Evolutionary conservation across 2,888 invertebrate species (phyloP).

Genomic region (Luffia ferchaultella): DNA sequence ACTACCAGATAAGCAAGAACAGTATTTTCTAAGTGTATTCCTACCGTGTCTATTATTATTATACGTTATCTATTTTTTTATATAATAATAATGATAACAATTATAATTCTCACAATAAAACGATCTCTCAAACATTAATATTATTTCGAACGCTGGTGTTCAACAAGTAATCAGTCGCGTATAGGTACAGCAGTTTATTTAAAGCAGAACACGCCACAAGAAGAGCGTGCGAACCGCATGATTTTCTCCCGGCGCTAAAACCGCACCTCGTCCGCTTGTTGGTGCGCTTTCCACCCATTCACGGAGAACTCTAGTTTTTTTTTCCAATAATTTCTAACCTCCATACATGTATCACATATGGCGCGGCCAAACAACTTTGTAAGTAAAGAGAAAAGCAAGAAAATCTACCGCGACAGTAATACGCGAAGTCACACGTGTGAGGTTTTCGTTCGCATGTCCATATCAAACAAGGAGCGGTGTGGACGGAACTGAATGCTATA

Average conservation of each 20-base stretch:
- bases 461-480: no score
- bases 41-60: no score
- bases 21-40: no score
- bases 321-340: slow-evolving; percentile 49
- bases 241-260: slow-evolving; percentile 7
- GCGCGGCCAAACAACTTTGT: not conserved
- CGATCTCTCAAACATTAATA: no score
- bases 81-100: no score
- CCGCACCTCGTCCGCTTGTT: slow-evolving; percentile 39
- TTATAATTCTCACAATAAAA: no score
- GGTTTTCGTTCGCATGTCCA: no score
- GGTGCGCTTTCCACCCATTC: slow-evolving; percentile 63
- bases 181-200: not conserved
- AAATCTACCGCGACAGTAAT: not conserved
- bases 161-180: not conserved
- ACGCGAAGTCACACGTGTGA: not conserved
- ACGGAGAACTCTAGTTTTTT: slow-evolving; percentile 54
- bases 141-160: not conserved
- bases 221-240: slow-evolving; percentile 10
- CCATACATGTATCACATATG: not conserved
- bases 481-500: no score
- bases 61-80: no score
- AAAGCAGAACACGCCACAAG: not conserved
- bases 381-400: no score
- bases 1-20: no score